These are phyloP conservation scores for Gymnocheta viridis DNA, from an alignment of 2,888 invertebrate species.

Conservation along the genomic window DNA sequence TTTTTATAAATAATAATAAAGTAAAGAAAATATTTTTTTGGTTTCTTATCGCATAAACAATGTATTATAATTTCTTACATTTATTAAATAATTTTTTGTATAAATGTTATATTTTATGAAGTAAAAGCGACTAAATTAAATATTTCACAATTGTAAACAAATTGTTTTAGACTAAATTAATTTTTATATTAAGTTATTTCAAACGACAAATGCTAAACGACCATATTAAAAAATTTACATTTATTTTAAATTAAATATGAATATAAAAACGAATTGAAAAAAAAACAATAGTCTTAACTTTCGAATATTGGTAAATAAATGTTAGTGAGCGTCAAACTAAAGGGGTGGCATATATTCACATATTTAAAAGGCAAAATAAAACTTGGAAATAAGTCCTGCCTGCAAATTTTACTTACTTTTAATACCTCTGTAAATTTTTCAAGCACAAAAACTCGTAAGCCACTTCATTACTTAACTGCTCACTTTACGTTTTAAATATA, in stretches of 20 bases:
- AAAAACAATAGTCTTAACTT: slow-evolving; percentile 16
- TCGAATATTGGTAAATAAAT: slow-evolving; percentile 6
- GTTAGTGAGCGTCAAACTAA: background rate
- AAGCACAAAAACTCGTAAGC: too few relatives aligned
- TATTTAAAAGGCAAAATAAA: too few relatives aligned
- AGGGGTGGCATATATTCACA: too few relatives aligned
- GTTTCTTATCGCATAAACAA: slow-evolving; percentile 50
- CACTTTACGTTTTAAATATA: background rate
- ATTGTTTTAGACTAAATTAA: slow-evolving; percentile 69
- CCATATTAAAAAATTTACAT: slow-evolving; percentile 54
- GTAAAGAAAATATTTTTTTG: slow-evolving; percentile 16
- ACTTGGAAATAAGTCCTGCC: too few relatives aligned
- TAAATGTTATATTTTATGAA: slow-evolving; percentile 64
- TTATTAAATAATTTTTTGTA: slow-evolving; percentile 55
- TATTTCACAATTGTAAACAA: slow-evolving; percentile 29
- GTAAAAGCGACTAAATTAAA: slow-evolving; percentile 25
- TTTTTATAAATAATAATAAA: slow-evolving; percentile 28
- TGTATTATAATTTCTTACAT: slow-evolving; percentile 60
- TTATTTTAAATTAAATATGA: background rate
- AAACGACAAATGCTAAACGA: too few relatives aligned
- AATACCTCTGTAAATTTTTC: too few relatives aligned
- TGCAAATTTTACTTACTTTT: too few relatives aligned
- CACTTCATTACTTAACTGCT: background rate
- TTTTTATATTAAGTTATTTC: slow-evolving; percentile 62
- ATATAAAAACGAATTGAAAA: background rate